phyloP scores from a whole-genome alignment of 92 coral and sea anemone genomes.

The Anthopleura xanthogrammica region DNA sequence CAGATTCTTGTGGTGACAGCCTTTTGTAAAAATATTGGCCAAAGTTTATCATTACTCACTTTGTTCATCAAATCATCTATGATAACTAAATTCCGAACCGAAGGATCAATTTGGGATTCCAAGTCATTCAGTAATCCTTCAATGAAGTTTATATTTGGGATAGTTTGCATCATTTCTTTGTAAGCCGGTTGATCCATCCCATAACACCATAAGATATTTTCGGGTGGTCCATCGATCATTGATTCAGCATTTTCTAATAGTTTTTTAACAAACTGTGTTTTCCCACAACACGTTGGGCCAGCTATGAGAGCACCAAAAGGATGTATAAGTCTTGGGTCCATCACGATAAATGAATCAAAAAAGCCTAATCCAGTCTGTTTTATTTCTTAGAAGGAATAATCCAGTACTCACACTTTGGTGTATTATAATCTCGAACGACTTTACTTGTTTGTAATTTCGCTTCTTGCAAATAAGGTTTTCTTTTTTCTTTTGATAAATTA shows the following conservation, averaged over 20 bases:
- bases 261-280: slow-evolving; percentile 46
- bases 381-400: not conserved
- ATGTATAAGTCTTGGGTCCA: slow-evolving; percentile 36
- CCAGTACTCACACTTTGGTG: slow-evolving; percentile 6
- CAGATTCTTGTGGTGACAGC: slow-evolving; percentile 48
- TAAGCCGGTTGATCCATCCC: slow-evolving; percentile 28
- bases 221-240: slow-evolving; percentile 34
- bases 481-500: slow-evolving; percentile 15
- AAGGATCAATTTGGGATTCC: slow-evolving; percentile 14
- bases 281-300: slow-evolving; percentile 32
- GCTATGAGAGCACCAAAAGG: slow-evolving; percentile 40
- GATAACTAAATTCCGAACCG: slow-evolving; percentile 42
- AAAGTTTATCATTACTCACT: slow-evolving; percentile 35
- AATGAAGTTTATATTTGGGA: slow-evolving; percentile 20
- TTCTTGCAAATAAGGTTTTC: slow-evolving; percentile 27
- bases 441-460: slow-evolving; percentile 33
- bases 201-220: slow-evolving; percentile 43
- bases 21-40: slow-evolving; percentile 47
- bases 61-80: slow-evolving; percentile 55
- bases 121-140: slow-evolving; percentile 28
- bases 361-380: not conserved
- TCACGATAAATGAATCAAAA: slow-evolving; percentile 19
- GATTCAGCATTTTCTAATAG: slow-evolving; percentile 33
- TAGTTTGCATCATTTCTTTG: too few relatives aligned
- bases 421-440: slow-evolving; percentile 19